Conservation (phyloP, 1,140 invertebrate genomes). For the Zaprionus gabonicus region DNA sequence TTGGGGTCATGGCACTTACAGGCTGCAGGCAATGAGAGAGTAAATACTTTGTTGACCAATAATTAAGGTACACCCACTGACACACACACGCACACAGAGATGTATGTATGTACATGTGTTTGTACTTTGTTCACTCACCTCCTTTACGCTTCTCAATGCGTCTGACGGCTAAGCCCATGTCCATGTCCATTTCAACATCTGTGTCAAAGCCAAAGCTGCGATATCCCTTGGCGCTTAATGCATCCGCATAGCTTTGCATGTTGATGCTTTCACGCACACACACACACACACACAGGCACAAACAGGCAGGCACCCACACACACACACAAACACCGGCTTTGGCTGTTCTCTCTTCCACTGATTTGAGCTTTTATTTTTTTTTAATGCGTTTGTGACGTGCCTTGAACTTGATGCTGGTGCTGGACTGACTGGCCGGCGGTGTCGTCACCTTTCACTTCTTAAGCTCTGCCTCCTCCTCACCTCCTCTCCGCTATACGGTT, state of each 20-base stretch:
- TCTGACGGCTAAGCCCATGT: constrained; percentile 59
- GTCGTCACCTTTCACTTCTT: constrained; percentile 45
- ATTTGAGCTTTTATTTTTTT: constrained; percentile 32
- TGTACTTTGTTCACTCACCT: constrained; percentile 59
- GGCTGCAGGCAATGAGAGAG: not conserved
- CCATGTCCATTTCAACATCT: constrained; percentile 83
- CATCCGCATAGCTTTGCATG: constrained; percentile 82
- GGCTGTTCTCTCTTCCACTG: constrained; percentile 21
- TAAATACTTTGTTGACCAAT: constrained; percentile 25
- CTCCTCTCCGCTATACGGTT: not conserved
- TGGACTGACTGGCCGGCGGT: constrained; percentile 13
- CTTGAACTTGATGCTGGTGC: constrained; percentile 42
- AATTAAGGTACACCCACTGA: constrained; percentile 15
- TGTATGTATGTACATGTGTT: not conserved
- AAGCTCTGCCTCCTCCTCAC: not conserved
- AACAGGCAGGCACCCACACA: not conserved
- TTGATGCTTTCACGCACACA: constrained; percentile 30
- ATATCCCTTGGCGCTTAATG: constrained; percentile 76
- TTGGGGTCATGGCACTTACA: constrained; percentile 16
- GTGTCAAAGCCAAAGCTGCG: constrained; percentile 83
- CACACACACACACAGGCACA: constrained; percentile 7
- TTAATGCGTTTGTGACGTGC: constrained; percentile 34
- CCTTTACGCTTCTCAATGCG: constrained; percentile 76
- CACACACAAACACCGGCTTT: constrained; percentile 28
- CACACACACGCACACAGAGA: constrained; percentile 17